A percentile compares a stretch with the other conserved stretches of the same genome.
Conservation (phyloP, 2,113 vertebrate species). For the Podocnemis expansa region DNA sequence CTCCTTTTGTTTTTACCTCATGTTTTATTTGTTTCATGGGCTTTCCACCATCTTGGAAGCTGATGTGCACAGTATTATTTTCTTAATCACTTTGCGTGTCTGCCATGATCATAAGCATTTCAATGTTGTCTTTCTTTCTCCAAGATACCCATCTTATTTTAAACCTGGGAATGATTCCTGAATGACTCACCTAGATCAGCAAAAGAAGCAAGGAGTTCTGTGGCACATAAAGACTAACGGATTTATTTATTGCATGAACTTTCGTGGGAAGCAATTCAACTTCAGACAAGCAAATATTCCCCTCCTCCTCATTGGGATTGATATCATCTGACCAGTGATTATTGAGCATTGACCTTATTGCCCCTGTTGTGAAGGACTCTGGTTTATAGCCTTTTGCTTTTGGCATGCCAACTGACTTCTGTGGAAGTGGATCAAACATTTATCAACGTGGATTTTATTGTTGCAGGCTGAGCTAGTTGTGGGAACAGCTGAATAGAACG, state of each 20-base stretch:
- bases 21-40: background rate
- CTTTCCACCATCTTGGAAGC: background rate
- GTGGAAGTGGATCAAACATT: background rate
- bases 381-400: background rate
- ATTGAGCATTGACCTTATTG: background rate
- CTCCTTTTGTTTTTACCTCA: background rate
- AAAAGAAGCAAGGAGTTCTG: too few species aligned
- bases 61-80: background rate
- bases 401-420: background rate
- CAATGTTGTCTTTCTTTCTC: background rate
- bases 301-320: background rate
- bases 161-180: background rate
- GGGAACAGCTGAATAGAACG: background rate
- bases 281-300: accelerated
- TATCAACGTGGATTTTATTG: background rate
- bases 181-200: accelerated
- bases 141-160: accelerated
- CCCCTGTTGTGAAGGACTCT: background rate
- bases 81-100: background rate
- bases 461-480: background rate
- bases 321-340: background rate
- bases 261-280: too few species aligned
- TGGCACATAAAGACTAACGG: too few species aligned
- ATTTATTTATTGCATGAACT: too few species aligned
- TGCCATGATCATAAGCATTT: background rate